A percentile compares a stretch with the other conserved stretches of the same genome.
These are phyloP conservation scores for Lethenteron camtschaticum DNA, from an alignment of 2,113 vertebrate genomes.

Conservation along the genomic window DNA sequence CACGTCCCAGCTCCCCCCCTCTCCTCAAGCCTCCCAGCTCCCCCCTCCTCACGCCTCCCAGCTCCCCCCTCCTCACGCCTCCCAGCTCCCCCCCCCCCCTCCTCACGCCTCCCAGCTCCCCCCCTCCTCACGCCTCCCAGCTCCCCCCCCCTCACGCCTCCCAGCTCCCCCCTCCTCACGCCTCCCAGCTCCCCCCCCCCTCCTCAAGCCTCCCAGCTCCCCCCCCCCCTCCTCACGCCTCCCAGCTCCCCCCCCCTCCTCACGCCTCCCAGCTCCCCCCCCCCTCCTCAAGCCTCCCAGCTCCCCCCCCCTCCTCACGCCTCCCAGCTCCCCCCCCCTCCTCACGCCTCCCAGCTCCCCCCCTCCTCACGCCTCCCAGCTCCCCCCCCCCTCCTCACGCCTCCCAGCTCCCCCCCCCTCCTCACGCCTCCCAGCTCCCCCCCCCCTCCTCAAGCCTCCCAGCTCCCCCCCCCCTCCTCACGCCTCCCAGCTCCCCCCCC, in stretches of 20 bases:
- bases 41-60: too few relatives aligned
- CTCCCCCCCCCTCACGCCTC: too few relatives aligned
- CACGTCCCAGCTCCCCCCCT: too few relatives aligned
- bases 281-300: not conserved
- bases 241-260: not conserved
- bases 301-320: not conserved
- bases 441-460: not conserved
- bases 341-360: not conserved
- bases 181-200: not conserved
- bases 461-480: not conserved
- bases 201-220: not conserved
- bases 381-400: not conserved
- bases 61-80: too few relatives aligned
- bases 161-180: not conserved
- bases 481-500: not conserved
- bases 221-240: not conserved
- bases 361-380: not conserved
- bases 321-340: not conserved
- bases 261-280: not conserved
- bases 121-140: too few relatives aligned
- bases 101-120: too few relatives aligned
- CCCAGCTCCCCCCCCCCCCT: too few relatives aligned
- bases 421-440: not conserved
- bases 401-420: not conserved
- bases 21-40: too few relatives aligned